Evolutionary conservation across 1,140 invertebrate species (phyloP), one percentile per base, ranked within the genome.

Genomic region (Lycorma delicatula): DNA sequence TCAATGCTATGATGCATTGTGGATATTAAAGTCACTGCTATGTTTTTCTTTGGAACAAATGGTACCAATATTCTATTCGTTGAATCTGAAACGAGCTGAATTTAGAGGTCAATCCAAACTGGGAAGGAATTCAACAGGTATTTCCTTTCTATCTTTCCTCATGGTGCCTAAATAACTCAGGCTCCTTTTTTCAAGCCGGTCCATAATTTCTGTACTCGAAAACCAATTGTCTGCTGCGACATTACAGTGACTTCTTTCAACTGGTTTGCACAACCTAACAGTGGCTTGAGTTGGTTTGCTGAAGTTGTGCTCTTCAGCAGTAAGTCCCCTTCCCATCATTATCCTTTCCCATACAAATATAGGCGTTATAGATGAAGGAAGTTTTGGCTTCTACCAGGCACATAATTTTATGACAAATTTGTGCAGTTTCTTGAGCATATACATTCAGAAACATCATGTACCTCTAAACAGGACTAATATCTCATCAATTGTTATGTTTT

Each of bases 221-320:
- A 72, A 72, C 64, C 66, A 72, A 60, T 72, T 74, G 60, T n/a
- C 71, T 52, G 60, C 60, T 11, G 67, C 68, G 11, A 73, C 48
- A 51, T 67, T 67, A 36, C 67, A 46, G 26, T 66, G 63, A 23
- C 62, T 66, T 36, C 61, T 54, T 60, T 66, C 52, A 28, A 71
- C 62, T 56, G 58, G 55, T 60, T 64, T 63, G 1, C 41, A 50
- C 6, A 74, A 59, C n/a, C n/a, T n/a, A n/a, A n/a, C n/a, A n/a
- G 71, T 62, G n/a, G 61, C 61, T 51, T 64, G 63, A 48, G 60
- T 68, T 38, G 60, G 61, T 58, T 53, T 63, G 53, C 41, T 54
- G 51, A 61, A 46, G 41, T 61, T 60, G 60, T 62, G 60, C 56
- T 66, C 50, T 41, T 64, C 50, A 16, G 44, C 55, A 25, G 57